phyloP scores from a whole-genome alignment of 1,140 invertebrate genomes.

The Anastrepha obliqua region DNA sequence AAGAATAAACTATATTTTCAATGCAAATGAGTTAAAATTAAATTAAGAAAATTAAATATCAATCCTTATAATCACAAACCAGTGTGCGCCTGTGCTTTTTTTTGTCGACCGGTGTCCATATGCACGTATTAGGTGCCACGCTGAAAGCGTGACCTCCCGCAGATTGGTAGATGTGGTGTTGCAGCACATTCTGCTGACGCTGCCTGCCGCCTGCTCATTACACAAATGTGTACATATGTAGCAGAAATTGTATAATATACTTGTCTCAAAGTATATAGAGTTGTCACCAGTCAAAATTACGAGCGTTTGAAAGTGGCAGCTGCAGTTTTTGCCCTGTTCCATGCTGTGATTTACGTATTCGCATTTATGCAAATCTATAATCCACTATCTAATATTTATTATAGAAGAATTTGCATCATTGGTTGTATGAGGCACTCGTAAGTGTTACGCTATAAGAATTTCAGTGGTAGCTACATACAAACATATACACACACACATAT shows the following conservation, averaged over 20 bases:
- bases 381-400: slow-evolving; percentile 23
- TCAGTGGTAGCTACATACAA: no score
- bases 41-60: neutral
- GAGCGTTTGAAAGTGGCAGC: slow-evolving; percentile 34
- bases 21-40: neutral
- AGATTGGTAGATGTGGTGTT: neutral
- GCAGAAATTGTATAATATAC: slow-evolving; percentile 23
- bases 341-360: slow-evolving; percentile 50
- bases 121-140: neutral
- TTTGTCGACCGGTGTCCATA: neutral
- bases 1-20: no score
- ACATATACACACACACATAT: no score
- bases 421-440: neutral
- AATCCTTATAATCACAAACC: no score
- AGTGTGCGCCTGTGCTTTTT: no score
- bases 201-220: neutral
- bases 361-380: slow-evolving; percentile 40
- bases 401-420: slow-evolving; percentile 15
- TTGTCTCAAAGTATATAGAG: neutral
- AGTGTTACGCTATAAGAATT: no score
- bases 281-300: slow-evolving; percentile 46
- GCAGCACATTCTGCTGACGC: neutral
- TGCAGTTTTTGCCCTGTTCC: slow-evolving; percentile 37
- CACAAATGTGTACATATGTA: neutral
- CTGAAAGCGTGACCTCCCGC: neutral